Evolutionary conservation across 1,140 invertebrate species (phyloP).

Genomic region (Trissolcus basalis): DNA sequence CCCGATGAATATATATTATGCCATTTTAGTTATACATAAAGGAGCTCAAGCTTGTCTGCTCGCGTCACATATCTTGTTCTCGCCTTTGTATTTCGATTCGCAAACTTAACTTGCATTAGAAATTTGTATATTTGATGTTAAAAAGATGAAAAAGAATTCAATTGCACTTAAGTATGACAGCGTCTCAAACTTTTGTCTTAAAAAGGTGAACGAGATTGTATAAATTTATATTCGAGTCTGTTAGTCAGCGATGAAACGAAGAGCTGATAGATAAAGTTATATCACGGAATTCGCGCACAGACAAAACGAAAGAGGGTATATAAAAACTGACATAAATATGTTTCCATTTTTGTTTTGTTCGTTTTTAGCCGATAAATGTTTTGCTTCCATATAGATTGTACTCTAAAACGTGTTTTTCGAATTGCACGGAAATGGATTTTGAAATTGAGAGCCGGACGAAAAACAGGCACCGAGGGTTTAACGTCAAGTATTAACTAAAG

Average conservation of each 20-base stretch:
- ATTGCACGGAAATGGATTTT: conserved; percentile 35
- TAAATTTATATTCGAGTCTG: conserved; percentile 15
- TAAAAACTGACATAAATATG: neutral
- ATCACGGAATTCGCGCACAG: conserved; percentile 3
- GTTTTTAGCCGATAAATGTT: conserved; percentile 19
- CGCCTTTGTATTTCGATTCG: conserved; percentile 36
- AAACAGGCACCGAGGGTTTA: conserved; percentile 13
- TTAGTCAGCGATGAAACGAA: no score
- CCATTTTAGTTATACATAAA: conserved; percentile 36
- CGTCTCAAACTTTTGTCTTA: no score
- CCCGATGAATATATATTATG: conserved; percentile 30
- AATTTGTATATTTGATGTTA: conserved; percentile 44
- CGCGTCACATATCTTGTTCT: conserved; percentile 28
- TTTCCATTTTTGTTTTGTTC: conserved; percentile 17
- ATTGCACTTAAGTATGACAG: conserved; percentile 32
- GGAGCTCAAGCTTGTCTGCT: conserved; percentile 24
- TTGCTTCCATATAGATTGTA: conserved; percentile 11
- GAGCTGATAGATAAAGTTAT: neutral
- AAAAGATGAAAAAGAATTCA: conserved; percentile 6
- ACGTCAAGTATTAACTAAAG: conserved; percentile 35
- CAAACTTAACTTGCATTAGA: conserved; percentile 49
- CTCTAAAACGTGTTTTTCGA: conserved; percentile 12
- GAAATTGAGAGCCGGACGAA: conserved; percentile 18
- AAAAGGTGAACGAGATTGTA: conserved; percentile 28
- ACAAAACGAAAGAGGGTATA: neutral